Evolutionary conservation across 2,113 vertebrate species (phyloP).

Genomic region (Dendrocopos noguchii): DNA sequence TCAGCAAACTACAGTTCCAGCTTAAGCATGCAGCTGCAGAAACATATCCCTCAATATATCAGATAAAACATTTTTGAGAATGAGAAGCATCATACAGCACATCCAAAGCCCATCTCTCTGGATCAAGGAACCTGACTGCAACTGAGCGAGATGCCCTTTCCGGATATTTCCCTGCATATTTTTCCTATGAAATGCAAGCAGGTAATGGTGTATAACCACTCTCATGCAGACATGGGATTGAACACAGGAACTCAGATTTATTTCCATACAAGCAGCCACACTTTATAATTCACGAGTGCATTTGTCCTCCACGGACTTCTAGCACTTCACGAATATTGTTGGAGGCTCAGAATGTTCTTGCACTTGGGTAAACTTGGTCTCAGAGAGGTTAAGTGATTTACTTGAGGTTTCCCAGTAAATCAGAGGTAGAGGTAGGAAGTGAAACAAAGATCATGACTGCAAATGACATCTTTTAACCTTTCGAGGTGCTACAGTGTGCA

Average conservation of each 20-base stretch:
- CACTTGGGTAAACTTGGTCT: conserved; percentile 35
- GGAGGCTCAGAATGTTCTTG: conserved; percentile 9
- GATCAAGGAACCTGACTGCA: background rate
- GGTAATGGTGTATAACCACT: background rate
- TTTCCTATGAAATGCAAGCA: background rate
- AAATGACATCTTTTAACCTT: conserved; percentile 48
- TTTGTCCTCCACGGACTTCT: conserved; percentile 28
- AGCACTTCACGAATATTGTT: conserved; percentile 2
- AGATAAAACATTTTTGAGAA: background rate
- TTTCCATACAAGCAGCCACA: background rate
- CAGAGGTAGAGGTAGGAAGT: conserved; percentile 50
- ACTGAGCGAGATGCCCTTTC: background rate
- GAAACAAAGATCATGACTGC: conserved; percentile 35
- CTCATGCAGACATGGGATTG: background rate
- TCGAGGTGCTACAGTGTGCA: conserved; percentile 27
- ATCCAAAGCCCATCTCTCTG: background rate
- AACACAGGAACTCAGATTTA: background rate
- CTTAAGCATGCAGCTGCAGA: background rate
- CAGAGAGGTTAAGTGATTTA: conserved; percentile 59
- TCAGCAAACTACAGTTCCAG: background rate
- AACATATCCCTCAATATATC: background rate
- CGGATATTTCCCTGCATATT: background rate
- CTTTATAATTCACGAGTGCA: background rate
- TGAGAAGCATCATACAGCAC: background rate
- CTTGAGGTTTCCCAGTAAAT: conserved; percentile 44